Evolutionary conservation across 2,797 vertebrate species (phyloP).

Genomic region (Crypturellus tataupa): DNA sequence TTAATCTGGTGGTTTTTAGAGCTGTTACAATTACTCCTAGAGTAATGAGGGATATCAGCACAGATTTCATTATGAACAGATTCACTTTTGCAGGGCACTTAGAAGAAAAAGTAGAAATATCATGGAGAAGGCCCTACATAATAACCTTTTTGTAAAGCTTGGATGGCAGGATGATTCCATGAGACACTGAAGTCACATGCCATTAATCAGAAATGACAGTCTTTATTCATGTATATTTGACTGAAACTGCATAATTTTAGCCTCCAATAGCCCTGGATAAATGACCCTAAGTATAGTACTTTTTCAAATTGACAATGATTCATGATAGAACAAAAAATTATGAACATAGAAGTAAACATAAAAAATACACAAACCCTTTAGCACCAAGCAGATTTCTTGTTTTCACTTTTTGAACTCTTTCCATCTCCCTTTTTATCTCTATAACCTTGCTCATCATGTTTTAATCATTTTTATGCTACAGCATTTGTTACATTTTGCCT

Average conservation of each 20-base stretch:
- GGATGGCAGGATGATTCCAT: conserved; percentile 82
- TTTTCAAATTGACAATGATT: conserved; percentile 94
- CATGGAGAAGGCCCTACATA: conserved; percentile 79
- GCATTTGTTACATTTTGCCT: conserved; percentile 50
- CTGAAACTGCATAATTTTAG: conserved; percentile 88
- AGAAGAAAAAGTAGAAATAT: conserved; percentile 73
- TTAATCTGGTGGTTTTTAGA: conserved; percentile 38
- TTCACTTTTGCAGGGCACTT: conserved; percentile 60
- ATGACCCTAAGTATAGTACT: conserved; percentile 91
- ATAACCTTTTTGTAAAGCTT: conserved; percentile 85
- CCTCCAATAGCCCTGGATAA: conserved; percentile 93
- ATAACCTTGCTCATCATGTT: conserved; percentile 40
- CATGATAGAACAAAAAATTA: conserved; percentile 89
- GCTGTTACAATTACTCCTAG: conserved; percentile 55
- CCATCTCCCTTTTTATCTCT: conserved; percentile 43
- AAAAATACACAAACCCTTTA: conserved; percentile 85
- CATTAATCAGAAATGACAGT: conserved; percentile 94
- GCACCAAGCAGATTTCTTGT: conserved; percentile 74
- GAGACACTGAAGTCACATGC: conserved; percentile 84
- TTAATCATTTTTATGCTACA: conserved; percentile 57
- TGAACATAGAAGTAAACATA: conserved; percentile 89
- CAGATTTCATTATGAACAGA: conserved; percentile 57
- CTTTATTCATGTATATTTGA: conserved; percentile 92
- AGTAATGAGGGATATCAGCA: conserved; percentile 55
- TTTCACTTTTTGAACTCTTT: conserved; percentile 73